Evolutionary conservation across 2,113 vertebrate genomes (phyloP).

Genomic region (Lampris incognitus): DNA sequence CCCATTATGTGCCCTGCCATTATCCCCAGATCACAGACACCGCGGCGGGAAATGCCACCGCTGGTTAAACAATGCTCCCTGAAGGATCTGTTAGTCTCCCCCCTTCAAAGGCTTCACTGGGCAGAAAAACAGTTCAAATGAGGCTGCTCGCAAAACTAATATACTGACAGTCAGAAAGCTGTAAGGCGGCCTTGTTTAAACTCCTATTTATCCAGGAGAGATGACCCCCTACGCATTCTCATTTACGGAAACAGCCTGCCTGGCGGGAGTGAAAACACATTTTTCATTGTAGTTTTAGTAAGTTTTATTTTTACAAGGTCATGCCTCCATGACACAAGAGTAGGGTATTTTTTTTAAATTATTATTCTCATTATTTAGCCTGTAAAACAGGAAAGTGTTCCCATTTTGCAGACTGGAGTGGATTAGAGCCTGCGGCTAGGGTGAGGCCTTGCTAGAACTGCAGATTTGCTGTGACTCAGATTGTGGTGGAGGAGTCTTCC

Average conservation of each 20-base stretch:
- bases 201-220: conserved; percentile 28
- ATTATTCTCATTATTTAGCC: conserved; percentile 41
- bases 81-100: conserved; percentile 46
- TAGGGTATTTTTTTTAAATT: conserved; percentile 13
- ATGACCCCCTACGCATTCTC: conserved; percentile 34
- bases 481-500: conserved; percentile 52
- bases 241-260: conserved; percentile 24
- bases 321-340: conserved; percentile 22
- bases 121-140: conserved; percentile 49
- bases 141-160: conserved; percentile 50
- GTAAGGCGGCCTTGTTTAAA: conserved; percentile 40
- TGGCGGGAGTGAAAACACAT: conserved; percentile 16
- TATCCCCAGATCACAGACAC: conserved; percentile 37
- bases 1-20: conserved; percentile 35
- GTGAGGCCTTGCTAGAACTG: conserved; percentile 53
- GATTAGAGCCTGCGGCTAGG: conserved; percentile 21
- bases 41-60: conserved; percentile 44
- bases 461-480: conserved; percentile 65
- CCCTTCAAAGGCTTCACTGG: conserved; percentile 51
- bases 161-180: conserved; percentile 29
- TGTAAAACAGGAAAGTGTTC: conserved; percentile 55
- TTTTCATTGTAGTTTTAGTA: conserved; percentile 17
- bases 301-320: conserved; percentile 46
- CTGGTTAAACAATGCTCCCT: conserved; percentile 57
- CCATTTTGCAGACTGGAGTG: conserved; percentile 51